These are phyloP conservation scores for Varecia variegata DNA, from an alignment of 2,797 vertebrate species.

Conservation along the genomic window DNA sequence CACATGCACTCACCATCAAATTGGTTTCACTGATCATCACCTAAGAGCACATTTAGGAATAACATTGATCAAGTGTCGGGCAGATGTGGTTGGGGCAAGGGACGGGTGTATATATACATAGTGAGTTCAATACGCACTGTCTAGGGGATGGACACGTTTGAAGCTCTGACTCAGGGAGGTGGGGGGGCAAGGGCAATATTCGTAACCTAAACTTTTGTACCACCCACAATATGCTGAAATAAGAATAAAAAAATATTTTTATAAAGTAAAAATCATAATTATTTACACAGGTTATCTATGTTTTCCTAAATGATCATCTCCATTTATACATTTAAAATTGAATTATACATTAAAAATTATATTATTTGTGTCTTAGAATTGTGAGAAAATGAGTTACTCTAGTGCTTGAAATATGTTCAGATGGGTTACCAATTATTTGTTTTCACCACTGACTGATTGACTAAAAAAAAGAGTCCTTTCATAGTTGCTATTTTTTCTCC, in stretches of 20 bases:
- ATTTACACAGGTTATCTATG: background rate
- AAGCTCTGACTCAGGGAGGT: too few relatives aligned
- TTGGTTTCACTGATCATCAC: too few relatives aligned
- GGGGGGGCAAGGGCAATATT: too few relatives aligned
- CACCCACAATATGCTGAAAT: too few relatives aligned
- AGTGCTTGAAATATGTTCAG: background rate
- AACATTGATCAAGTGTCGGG: too few relatives aligned
- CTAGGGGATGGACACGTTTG: too few relatives aligned
- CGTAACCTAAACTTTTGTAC: too few relatives aligned
- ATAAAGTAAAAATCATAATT: background rate
- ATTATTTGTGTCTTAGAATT: background rate
- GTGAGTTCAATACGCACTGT: too few relatives aligned
- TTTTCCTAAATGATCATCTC: background rate
- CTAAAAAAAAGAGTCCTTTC: background rate
- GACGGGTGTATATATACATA: too few relatives aligned
- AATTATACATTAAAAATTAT: background rate
- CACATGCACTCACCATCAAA: too few relatives aligned
- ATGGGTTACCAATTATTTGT: background rate
- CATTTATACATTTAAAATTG: background rate
- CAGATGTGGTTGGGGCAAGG: too few relatives aligned
- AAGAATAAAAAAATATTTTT: background rate
- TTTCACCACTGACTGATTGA: background rate
- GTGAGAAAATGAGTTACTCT: background rate
- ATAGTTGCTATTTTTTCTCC: background rate
- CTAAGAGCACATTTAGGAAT: too few relatives aligned